Base-by-base conservation (phyloP, 1,140 invertebrate species). In the Bombus superbus region DNA sequence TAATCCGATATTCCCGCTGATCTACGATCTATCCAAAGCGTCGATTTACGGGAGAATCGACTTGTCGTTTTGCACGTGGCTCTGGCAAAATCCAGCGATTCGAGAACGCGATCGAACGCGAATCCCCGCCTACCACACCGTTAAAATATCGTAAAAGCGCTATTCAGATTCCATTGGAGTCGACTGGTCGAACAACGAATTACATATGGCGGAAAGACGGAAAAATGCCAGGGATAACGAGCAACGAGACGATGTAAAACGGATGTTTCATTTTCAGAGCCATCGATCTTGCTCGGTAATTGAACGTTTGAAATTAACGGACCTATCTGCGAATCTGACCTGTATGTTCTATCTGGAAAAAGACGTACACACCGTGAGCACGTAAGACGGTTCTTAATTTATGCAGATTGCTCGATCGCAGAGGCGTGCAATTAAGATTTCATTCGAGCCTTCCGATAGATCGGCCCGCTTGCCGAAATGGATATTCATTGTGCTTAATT, bases 401-500 rank as follows among this genome's bases (percentile, higher is more conserved):
- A 92, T 90, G 90, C 79, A 89, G 84, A 91, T 93, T 90, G 87
- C 59, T 42, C 81, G 90, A 90, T 87, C 59, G 73, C 74, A 85
- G 15, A 78, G 66, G 72, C 59, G 81, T 88, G 82, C 79, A 92
- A 92, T 91, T 92, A 93, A 92, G 86, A 93, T 93, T 92, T 93
- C 89, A 91, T 89, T 90, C 83, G 86, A 68, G 74, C 74, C 83
- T 85, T 59, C 74, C 72, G 71, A 91, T 90, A 86, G 84, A 88
- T 92, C 74, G 90, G 47, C 42, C 76, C 42, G 32, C 35, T 78
- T 82, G 79, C 81, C 86, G 88, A 91, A 90, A 83, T 83, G 81
- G 90, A 92, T 91, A 92, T 87, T 92, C 91, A 89, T 92, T 91
- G 91, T 85, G 83, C 84, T 85, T 92, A 91, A 92, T 92, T 91